Percentiles rank a stretch among this genome's conserved stretches.
These are phyloP conservation scores for Apoda limacodes DNA, from an alignment of 2,888 invertebrate species.

Conservation along the genomic window DNA sequence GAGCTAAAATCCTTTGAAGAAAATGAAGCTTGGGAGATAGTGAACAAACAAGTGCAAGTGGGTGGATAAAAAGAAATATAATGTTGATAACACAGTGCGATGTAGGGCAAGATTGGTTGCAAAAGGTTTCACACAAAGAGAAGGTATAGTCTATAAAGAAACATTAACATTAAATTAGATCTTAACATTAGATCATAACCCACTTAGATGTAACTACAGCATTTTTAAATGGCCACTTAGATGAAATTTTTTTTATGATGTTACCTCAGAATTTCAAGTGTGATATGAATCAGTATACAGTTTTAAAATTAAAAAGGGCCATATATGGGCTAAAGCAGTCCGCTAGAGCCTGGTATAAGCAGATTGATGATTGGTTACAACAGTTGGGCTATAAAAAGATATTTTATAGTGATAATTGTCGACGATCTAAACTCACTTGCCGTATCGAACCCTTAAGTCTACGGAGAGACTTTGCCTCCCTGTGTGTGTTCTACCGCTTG, in stretches of 20 bases:
- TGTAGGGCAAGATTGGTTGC: constrained; percentile 15
- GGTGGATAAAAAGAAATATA: constrained; percentile 9
- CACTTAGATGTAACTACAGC: constrained; percentile 20
- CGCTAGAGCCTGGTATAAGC: constrained; percentile 13
- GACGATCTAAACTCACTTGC: no score
- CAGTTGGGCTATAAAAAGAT: constrained; percentile 9
- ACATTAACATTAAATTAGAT: constrained; percentile 15
- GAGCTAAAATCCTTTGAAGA: constrained; percentile 12
- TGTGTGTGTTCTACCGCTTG: no score
- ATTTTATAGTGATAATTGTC: no score
- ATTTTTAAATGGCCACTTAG: constrained; percentile 16
- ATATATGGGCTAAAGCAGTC: constrained; percentile 20
- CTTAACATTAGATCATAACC: constrained; percentile 11
- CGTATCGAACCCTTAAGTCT: no score
- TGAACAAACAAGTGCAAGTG: constrained; percentile 9
- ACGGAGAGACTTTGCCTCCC: no score
- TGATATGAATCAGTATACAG: constrained; percentile 11
- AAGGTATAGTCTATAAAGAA: constrained; percentile 13
- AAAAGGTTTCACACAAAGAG: constrained; percentile 12
- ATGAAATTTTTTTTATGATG: constrained; percentile 17
- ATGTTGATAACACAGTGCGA: constrained; percentile 10
- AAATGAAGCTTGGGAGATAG: constrained; percentile 11
- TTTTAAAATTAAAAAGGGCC: constrained; percentile 19
- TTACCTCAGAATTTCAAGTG: constrained; percentile 13
- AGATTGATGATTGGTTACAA: constrained; percentile 10